phyloP scores from a whole-genome alignment of 2,797 vertebrate species.

The Chloroceryle amazona region DNA sequence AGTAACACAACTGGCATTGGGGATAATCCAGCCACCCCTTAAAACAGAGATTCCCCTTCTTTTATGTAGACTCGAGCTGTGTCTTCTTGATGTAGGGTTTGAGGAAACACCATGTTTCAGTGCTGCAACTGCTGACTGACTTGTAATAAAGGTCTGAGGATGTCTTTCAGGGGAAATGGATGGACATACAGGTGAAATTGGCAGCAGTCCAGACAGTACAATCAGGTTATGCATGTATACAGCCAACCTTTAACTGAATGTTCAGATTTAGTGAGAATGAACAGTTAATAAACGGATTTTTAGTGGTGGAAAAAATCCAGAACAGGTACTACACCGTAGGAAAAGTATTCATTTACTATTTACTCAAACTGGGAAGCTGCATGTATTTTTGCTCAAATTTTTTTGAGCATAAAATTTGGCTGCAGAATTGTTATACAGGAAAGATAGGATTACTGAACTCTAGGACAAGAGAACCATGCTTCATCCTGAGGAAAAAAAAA shows the following conservation, averaged over 20 bases:
- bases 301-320: neutral
- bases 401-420: neutral
- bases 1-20: neutral
- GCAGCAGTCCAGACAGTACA: neutral
- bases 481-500: neutral
- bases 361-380: neutral
- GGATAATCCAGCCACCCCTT: fast-evolving
- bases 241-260: neutral
- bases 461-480: neutral
- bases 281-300: neutral
- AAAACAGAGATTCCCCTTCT: neutral
- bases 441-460: neutral
- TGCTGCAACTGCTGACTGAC: neutral
- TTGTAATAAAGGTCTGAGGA: neutral
- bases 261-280: neutral
- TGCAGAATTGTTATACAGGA: neutral
- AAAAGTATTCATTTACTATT: neutral
- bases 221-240: neutral
- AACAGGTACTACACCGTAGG: neutral
- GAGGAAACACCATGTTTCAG: neutral
- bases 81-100: neutral
- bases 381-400: neutral
- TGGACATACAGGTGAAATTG: neutral
- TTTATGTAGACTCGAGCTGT: neutral
- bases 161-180: neutral